These are phyloP conservation scores for Glossophaga mutica DNA, from an alignment of 2,797 vertebrate genomes.

Conservation along the genomic window DNA sequence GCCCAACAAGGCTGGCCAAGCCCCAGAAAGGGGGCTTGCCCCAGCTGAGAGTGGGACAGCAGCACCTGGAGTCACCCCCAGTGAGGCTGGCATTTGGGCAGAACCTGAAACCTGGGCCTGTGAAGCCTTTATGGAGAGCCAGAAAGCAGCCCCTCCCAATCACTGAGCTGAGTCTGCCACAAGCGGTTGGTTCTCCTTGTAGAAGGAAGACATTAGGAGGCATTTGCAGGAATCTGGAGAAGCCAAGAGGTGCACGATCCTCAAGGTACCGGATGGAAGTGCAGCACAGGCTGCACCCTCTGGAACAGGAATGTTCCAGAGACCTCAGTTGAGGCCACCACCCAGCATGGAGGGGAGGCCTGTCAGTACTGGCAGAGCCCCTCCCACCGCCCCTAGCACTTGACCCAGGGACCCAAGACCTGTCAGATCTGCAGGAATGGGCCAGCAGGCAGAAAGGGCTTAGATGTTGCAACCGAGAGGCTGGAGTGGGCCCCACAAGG, in stretches of 20 bases:
- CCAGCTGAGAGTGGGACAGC: not conserved
- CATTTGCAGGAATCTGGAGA: not conserved
- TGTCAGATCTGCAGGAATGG: not conserved
- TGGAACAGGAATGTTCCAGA: not conserved
- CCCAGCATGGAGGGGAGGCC: fast-evolving
- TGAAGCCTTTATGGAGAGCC: not conserved
- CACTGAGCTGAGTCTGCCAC: not conserved
- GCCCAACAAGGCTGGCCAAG: not conserved
- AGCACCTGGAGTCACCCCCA: fast-evolving
- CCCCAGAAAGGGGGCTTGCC: fast-evolving
- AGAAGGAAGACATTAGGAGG: not conserved
- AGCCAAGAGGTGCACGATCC: not conserved
- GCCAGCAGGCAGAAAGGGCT: not conserved
- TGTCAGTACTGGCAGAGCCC: not conserved
- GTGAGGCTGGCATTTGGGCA: not conserved
- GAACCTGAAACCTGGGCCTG: not conserved
- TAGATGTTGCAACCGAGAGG: not conserved
- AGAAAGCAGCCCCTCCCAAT: too few relatives aligned
- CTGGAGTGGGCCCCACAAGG: not conserved
- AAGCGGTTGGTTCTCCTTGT: fast-evolving
- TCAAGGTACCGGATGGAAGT: not conserved
- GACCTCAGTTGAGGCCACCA: not conserved
- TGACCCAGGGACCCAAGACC: not conserved
- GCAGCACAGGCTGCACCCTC: not conserved
- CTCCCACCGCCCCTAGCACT: not conserved